phyloP scores from a whole-genome alignment of 2,113 vertebrate genomes.

The Pitta sordida region DNA sequence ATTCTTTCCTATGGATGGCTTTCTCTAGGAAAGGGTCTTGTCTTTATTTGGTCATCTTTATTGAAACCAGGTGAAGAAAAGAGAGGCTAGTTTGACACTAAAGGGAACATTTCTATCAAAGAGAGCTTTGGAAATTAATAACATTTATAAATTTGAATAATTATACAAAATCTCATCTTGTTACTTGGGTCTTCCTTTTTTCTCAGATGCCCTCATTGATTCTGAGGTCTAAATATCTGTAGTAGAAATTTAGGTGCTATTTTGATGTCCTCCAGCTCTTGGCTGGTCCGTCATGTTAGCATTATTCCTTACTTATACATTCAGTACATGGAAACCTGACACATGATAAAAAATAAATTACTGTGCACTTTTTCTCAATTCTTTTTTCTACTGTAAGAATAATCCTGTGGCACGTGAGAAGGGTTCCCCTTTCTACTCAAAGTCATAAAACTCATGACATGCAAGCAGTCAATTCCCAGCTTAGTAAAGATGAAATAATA shows the following conservation, averaged over 20 bases:
- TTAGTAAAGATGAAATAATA: not conserved
- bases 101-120: not conserved
- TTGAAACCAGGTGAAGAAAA: slow-evolving; percentile 9
- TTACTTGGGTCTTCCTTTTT: not conserved
- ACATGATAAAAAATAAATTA: not conserved
- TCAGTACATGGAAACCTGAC: not conserved
- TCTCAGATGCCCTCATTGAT: not conserved
- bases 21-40: not conserved
- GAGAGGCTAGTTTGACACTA: not conserved
- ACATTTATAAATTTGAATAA: not conserved
- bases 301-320: not conserved
- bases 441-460: not conserved
- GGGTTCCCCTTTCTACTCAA: not conserved
- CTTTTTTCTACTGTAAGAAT: not conserved
- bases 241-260: not conserved
- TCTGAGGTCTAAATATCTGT: not conserved
- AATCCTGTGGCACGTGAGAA: not conserved
- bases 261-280: not conserved
- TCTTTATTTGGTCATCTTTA: not conserved
- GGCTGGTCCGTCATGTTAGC: not conserved
- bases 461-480: not conserved
- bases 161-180: not conserved
- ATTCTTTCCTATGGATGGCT: not conserved
- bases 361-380: not conserved
- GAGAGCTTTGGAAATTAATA: not conserved